Conservation (phyloP, 2,113 vertebrate species). For the Nansenia antarctica region DNA sequence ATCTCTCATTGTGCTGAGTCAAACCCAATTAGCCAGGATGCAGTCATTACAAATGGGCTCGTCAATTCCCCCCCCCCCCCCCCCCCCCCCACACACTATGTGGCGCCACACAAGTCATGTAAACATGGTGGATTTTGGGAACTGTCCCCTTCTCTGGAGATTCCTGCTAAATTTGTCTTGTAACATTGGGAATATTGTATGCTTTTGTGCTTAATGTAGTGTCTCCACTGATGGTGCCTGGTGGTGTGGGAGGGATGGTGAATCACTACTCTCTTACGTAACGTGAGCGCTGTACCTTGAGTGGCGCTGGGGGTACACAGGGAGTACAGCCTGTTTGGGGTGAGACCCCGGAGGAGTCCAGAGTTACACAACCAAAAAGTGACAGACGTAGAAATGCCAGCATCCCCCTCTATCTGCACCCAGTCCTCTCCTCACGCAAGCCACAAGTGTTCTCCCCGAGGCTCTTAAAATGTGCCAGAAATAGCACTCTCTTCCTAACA, state of each 20-base stretch:
- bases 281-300: neutral
- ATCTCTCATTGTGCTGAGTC: slow-evolving; percentile 36
- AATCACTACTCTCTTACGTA: neutral
- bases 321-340: neutral
- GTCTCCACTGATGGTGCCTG: too few species aligned
- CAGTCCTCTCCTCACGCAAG: neutral
- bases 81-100: neutral
- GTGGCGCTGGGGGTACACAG: neutral
- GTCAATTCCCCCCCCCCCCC: slow-evolving; percentile 7
- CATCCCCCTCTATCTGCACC: neutral
- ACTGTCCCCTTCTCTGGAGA: neutral
- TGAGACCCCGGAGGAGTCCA: neutral
- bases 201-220: too few species aligned
- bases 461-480: slow-evolving; percentile 1
- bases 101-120: slow-evolving; percentile 6
- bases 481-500: slow-evolving; percentile 5
- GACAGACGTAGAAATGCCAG: neutral
- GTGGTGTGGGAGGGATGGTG: too few species aligned
- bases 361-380: neutral
- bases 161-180: neutral
- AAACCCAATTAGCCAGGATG: slow-evolving; percentile 34
- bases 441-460: neutral
- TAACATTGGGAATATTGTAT: neutral
- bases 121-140: slow-evolving; percentile 10
- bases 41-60: slow-evolving; percentile 15